phyloP scores from a whole-genome alignment of 2,113 vertebrate genomes.

The Cathartes aura region DNA sequence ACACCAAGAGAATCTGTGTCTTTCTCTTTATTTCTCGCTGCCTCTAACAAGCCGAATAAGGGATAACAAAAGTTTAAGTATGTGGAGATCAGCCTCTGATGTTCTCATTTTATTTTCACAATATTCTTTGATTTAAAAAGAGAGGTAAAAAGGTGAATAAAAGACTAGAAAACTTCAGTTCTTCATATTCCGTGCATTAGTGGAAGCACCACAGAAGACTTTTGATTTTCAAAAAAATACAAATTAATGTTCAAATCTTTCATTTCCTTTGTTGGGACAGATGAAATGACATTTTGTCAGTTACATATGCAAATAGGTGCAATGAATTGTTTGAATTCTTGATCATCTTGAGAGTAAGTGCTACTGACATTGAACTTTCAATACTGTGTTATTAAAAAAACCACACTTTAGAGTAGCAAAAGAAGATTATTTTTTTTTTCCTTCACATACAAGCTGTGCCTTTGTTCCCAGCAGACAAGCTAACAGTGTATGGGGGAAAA shows the following conservation, averaged over 20 bases:
- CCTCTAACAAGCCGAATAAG: neutral
- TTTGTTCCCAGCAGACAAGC: constrained; percentile 8
- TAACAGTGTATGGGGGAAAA: neutral
- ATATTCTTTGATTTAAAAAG: neutral
- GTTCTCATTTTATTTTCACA: constrained; percentile 33
- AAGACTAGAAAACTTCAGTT: neutral
- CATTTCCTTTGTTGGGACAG: constrained; percentile 21
- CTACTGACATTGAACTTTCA: neutral
- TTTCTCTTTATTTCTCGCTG: neutral
- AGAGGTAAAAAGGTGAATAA: neutral
- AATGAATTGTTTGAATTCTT: constrained; percentile 8
- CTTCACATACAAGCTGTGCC: neutral
- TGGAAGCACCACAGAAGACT: neutral
- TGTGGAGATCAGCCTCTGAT: constrained; percentile 5
- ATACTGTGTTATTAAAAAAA: neutral
- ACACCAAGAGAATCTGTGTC: neutral
- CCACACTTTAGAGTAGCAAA: neutral
- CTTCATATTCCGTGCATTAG: neutral
- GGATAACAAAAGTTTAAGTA: constrained; percentile 5
- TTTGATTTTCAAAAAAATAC: neutral
- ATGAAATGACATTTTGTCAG: constrained; percentile 5
- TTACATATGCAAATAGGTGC: constrained; percentile 8
- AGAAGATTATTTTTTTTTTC: neutral
- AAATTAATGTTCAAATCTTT: neutral
- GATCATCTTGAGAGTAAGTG: neutral